Base-by-base conservation (phyloP, 2,888 invertebrate genomes). In the Patella pellucida region DNA sequence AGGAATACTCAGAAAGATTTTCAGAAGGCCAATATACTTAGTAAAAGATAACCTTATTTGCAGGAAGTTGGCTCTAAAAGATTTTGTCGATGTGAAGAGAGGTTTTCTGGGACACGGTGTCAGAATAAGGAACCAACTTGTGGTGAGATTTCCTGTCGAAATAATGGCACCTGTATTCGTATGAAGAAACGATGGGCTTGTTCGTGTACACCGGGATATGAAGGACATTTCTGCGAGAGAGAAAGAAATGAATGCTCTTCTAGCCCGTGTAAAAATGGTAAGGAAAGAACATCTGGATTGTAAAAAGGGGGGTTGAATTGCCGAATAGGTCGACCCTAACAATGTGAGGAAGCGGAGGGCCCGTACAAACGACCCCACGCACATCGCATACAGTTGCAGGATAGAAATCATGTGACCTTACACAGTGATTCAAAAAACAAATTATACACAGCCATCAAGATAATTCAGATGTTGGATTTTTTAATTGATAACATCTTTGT, bases 181-280 rank as follows among this genome's bases (percentile, higher is more conserved):
- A 81, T 81, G 3, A 71, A 76, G 54, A 52, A 76, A 50, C 82
- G 82, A 0, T 81, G 81, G 51, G 69, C 72, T 51, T 86, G 86
- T 74, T 71, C 76, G 16, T 86, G 86, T 76, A 52, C 75, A 0
- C 79, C 79, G 7, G 81, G 78, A 11, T 85, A 76, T 62, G 78
- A 76, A 2, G 86, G 86, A 11, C 71, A 71, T 3, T 71, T 74
- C n/a, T 86, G 86, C 67, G 84, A 86, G 71, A 70, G 56, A 11
- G 82, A 79, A 41, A 81, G 81, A 9, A 78, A 81, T 69, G 84
- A 83, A 52, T 86, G 86, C 69, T 54, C 54, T 27, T 84, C 83
- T n/a, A 77, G 73, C 15, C 83, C 84, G 1, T 86, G 86, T 73
- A 73, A 79, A 77, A 83, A 86, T 76, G 85, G 85, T 85, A 78